Evolutionary conservation across 2,888 invertebrate genomes (phyloP).

Genomic region (Caradrina kadenii): DNA sequence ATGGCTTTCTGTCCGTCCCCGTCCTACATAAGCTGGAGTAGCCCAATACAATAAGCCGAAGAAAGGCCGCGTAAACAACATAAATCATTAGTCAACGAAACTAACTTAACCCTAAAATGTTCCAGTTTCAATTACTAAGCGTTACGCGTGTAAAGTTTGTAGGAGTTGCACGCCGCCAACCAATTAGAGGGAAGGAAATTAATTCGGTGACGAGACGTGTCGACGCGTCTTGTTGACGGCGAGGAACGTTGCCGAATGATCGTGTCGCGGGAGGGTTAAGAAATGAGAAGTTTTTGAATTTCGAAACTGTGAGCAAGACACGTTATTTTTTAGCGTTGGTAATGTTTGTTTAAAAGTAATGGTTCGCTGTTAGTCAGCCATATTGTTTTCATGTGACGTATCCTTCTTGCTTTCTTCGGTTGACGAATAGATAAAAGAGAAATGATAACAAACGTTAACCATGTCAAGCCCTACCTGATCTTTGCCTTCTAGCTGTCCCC

Average conservation of each 20-base stretch:
- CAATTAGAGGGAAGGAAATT: constrained; percentile 71
- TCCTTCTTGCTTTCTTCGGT: too few relatives aligned
- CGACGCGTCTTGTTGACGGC: constrained; percentile 42
- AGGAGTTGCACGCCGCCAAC: constrained; percentile 69
- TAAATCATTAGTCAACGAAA: constrained; percentile 54
- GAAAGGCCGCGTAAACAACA: constrained; percentile 37
- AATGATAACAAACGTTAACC: background rate
- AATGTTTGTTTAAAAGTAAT: too few relatives aligned
- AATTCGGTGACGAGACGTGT: constrained; percentile 70
- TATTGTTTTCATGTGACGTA: constrained; percentile 3
- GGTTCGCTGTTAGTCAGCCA: background rate
- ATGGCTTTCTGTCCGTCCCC: background rate
- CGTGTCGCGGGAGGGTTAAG: constrained; percentile 1
- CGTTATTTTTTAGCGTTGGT: background rate
- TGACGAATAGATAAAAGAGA: background rate
- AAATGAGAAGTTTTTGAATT: constrained; percentile 34
- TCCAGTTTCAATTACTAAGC: constrained; percentile 61
- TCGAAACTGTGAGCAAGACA: constrained; percentile 9
- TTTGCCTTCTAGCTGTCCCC: background rate
- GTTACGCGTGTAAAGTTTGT: constrained; percentile 63
- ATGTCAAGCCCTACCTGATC: background rate
- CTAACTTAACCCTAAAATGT: constrained; percentile 58
- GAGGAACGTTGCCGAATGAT: constrained; percentile 9
- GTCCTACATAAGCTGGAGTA: background rate
- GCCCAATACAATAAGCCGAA: constrained; percentile 21